Evolutionary conservation across 2,113 vertebrate genomes (phyloP), one percentile per base, ranked within the genome.

Genomic region (Ceuthmochares aereus): DNA sequence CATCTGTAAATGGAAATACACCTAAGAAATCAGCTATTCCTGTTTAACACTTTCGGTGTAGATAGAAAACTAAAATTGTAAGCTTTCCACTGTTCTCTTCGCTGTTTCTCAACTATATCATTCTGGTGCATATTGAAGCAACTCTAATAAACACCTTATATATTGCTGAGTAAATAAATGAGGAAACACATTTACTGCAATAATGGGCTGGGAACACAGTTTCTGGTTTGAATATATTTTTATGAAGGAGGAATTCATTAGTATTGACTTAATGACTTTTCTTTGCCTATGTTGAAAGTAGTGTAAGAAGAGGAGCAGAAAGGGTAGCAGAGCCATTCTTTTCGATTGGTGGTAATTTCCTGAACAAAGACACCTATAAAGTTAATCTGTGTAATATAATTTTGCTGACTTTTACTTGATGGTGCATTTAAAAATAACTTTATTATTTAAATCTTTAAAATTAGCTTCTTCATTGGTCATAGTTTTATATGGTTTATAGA

Each of bases 231-330:
- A 94, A 87, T 94, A 79, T 91, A 77, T 70, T 94, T 96, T 95
- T 90, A 88, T 90, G 94, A 93, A 88, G 69, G 43, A 84, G n/a
- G 89, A 86, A 90, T 91, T 94, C 32, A 85, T 94, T 97, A 95
- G 36, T 34, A 34, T 22, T 74, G 51, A 45, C 49, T 89, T 75
- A 94, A 95, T 47, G 58, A 77, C 37, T 66, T 19, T 63, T 94
- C 23, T 78, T 66, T 55, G 45, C 34, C 25, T 30, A 2, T 77
- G 51, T 43, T 83, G 63, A 94, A 89, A 82, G 26, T 67, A 37
- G 27, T 3, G 0, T 54, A 70, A 82, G 49, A 56, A 10, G 11
- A 60, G 12, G 23, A 20, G 25, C 7, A 68, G 20, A 87, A 94
- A 87, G 19, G 23, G 19, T 59, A 87, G 21, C 17, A 72, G 22